Evolutionary conservation across 2,888 invertebrate species (phyloP), one percentile per base, ranked within the genome.

Genomic region (Hirtodrosophila cameraria): DNA sequence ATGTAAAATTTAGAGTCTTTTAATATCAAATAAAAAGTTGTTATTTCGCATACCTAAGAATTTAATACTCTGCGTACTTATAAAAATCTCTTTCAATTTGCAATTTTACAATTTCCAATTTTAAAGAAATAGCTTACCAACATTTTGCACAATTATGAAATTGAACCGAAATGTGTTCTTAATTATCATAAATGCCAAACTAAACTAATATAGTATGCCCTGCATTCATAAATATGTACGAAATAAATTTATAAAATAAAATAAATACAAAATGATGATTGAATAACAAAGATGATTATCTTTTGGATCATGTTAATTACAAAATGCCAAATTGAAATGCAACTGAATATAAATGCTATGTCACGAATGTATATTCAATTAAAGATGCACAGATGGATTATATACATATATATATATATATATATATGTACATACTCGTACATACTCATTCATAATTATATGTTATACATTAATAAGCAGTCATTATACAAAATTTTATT

Each of bases 281-380:
- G 49, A 38, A 72, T 62, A 62, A 70, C 57, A 53, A 39, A 53
- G 39, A 50, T 71, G 46, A 72, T 66, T 53, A 55, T 52, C n/a
- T 63, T 57, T 35, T 46, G 38, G 12, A 39, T 38, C 38, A 46
- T 59, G 58, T 59, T 59, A 59, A 59, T 59, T 59, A 58, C 46
- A 33, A 57, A 58, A 27, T 18, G n/a, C 12, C 38, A 8, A 46
- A 20, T 23, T 57, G 38, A 66, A 53, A 42, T 59, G 35, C 65
- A 33, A 28, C 25, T 41, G 41, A 53, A 33, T 49, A 33, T 57
- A 71, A 70, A 57, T 71, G 57, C 52, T 27, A 49, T 53, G 55
- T 62, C 70, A 70, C 62, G 49, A 38, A 42, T 30, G 49, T 42
- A 42, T 30, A 67, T 57, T 72, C 67, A 66, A 70, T 70, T 72